These are phyloP conservation scores for Proterorhinus semilunaris DNA, from an alignment of 2,113 vertebrate species.

Conservation along the genomic window DNA sequence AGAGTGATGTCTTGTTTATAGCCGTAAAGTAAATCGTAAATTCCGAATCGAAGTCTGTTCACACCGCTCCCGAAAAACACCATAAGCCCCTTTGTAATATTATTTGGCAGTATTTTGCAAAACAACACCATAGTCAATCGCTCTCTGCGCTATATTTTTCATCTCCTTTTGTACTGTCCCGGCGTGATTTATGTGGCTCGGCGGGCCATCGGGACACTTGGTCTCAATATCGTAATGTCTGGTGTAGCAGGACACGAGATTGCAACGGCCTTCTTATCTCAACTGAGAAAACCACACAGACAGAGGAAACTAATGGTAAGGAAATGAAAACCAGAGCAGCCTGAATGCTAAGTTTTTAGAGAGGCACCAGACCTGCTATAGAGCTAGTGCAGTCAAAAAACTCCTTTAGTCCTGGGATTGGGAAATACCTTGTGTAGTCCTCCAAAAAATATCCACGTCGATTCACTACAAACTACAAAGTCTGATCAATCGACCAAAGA, in stretches of 20 bases:
- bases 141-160: constrained; percentile 66
- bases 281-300: constrained; percentile 35
- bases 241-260: constrained; percentile 51
- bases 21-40: constrained; percentile 36
- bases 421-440: too few relatives aligned
- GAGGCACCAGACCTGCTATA: neutral
- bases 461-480: too few relatives aligned
- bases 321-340: constrained; percentile 46
- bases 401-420: too few relatives aligned
- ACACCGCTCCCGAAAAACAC: too few relatives aligned
- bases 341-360: constrained; percentile 12
- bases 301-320: constrained; percentile 32
- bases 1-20: constrained; percentile 39
- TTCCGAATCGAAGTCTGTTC: constrained; percentile 56
- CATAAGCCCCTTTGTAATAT: neutral
- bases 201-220: constrained; percentile 48
- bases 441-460: too few relatives aligned
- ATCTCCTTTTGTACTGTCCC: constrained; percentile 71
- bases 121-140: constrained; percentile 70
- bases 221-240: constrained; percentile 51
- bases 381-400: too few relatives aligned
- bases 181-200: constrained; percentile 68
- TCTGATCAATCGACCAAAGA: too few relatives aligned
- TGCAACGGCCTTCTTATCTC: constrained; percentile 54
- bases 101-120: constrained; percentile 63